phyloP scores from a whole-genome alignment of 2,888 invertebrate species.

The Apoderus coryli region DNA sequence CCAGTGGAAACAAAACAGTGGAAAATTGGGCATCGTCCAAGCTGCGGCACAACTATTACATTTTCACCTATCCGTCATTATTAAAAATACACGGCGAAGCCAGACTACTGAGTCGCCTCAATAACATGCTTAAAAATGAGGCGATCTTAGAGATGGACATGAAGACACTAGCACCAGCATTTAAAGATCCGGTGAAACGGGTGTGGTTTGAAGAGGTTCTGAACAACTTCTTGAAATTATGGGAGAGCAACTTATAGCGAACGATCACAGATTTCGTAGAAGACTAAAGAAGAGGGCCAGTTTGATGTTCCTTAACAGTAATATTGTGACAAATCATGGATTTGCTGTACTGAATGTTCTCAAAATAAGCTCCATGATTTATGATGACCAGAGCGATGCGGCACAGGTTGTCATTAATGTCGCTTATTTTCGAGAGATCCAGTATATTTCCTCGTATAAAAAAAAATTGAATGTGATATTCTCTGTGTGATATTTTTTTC shows the following conservation, averaged over 20 bases:
- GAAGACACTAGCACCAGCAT: conserved; percentile 62
- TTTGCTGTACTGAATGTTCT: no score
- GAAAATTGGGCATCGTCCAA: conserved; percentile 62
- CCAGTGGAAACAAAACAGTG: conserved; percentile 65
- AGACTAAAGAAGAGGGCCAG: no score
- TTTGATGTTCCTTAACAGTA: no score
- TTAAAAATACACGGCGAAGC: conserved; percentile 58
- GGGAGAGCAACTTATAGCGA: conserved; percentile 86
- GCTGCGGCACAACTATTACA: conserved; percentile 59
- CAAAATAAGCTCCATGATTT: no score
- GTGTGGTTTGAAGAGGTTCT: conserved; percentile 80
- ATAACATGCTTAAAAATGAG: conserved; percentile 63
- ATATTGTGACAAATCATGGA: no score
- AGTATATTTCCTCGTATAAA: no score
- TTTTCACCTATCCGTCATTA: conserved; percentile 67
- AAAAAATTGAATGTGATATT: no score
- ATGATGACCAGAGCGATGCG: no score
- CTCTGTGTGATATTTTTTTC: no score
- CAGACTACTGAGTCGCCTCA: conserved; percentile 43
- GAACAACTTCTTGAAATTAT: conserved; percentile 78
- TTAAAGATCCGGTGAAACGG: conserved; percentile 57
- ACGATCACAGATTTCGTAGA: no score
- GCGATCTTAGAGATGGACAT: conserved; percentile 71
- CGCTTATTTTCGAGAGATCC: no score
- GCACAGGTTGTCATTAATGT: no score